Percentiles rank a stretch among this genome's conserved stretches.
These are phyloP conservation scores for Noctua comes DNA, from an alignment of 2,888 invertebrate species.

Conservation along the genomic window DNA sequence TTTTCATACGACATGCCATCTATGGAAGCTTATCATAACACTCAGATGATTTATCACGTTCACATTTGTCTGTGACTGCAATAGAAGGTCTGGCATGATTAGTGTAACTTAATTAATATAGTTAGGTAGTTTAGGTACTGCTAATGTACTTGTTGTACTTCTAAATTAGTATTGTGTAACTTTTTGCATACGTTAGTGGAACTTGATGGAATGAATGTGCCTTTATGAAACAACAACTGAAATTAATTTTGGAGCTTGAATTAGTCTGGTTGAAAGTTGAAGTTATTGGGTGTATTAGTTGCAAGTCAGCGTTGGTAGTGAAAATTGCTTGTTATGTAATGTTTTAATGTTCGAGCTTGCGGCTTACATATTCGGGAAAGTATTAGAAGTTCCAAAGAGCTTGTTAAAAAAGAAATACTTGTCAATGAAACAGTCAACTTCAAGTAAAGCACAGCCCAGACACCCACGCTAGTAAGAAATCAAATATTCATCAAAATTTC, in stretches of 20 bases:
- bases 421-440: background rate
- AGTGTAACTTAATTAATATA: slow-evolving; percentile 62
- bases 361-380: background rate
- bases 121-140: slow-evolving; percentile 41
- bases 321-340: slow-evolving; percentile 25
- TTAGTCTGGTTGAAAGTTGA: slow-evolving; percentile 47
- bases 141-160: slow-evolving; percentile 51
- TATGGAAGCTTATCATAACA: slow-evolving; percentile 56
- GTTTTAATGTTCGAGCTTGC: slow-evolving; percentile 18
- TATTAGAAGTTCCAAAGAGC: background rate
- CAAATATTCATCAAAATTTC: slow-evolving; percentile 51
- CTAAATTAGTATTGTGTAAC: slow-evolving; percentile 45
- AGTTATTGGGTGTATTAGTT: slow-evolving; percentile 44
- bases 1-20: slow-evolving; percentile 59
- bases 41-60: slow-evolving; percentile 60
- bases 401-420: background rate
- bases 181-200: slow-evolving; percentile 44
- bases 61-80: slow-evolving; percentile 63
- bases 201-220: slow-evolving; percentile 56
- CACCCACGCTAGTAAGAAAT: slow-evolving; percentile 17
- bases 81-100: slow-evolving; percentile 44
- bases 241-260: slow-evolving; percentile 56
- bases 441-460: slow-evolving; percentile 1
- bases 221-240: slow-evolving; percentile 59
- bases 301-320: slow-evolving; percentile 52